Conservation (phyloP, 2,113 vertebrate genomes). For the Nycticebus coucang region DNA sequence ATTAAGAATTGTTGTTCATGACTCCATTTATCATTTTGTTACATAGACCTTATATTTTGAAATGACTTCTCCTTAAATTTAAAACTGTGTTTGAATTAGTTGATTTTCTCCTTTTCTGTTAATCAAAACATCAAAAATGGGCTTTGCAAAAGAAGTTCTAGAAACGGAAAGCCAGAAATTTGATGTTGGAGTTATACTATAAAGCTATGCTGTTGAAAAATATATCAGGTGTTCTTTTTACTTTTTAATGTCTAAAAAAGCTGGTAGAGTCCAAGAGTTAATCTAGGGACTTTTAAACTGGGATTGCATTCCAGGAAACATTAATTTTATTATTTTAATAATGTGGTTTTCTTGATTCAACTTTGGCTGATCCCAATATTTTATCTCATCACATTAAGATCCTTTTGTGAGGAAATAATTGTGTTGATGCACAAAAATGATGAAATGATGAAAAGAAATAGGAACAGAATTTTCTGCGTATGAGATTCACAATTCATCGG, state of each 20-base stretch:
- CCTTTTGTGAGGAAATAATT: constrained; percentile 2
- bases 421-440: neutral
- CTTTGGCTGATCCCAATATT: neutral
- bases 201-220: constrained; percentile 17
- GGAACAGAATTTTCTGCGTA: neutral
- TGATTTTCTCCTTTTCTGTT: neutral
- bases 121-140: neutral
- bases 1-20: neutral
- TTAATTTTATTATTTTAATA: neutral
- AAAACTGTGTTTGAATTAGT: neutral
- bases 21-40: neutral
- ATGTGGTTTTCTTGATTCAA: neutral
- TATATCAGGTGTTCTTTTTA: neutral
- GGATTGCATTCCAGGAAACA: neutral
- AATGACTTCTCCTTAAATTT: neutral
- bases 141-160: neutral
- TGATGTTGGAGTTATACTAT: neutral
- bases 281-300: neutral
- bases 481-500: neutral
- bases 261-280: neutral
- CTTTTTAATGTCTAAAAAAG: neutral
- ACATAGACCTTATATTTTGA: neutral
- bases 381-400: neutral
- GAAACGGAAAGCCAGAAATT: neutral
- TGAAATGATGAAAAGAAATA: neutral